Conservation (phyloP, 2,113 vertebrate species). For the Ctenomys sociabilis region DNA sequence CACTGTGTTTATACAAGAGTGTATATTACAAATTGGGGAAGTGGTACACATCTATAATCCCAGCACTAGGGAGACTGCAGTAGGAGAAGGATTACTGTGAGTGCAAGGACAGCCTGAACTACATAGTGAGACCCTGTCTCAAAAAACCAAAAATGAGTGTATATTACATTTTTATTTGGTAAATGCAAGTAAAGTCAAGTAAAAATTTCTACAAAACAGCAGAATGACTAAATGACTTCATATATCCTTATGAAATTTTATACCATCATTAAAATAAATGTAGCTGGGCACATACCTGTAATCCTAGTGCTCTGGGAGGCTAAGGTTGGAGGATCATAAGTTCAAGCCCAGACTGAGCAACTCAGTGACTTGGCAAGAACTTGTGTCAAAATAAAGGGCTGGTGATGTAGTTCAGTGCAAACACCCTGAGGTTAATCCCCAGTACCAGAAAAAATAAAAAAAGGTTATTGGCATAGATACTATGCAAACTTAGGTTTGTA, state of each 20-base stretch:
- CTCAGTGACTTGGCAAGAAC: background rate
- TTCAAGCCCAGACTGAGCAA: background rate
- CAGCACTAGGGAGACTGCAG: background rate
- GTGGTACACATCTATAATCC: background rate
- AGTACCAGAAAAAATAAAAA: background rate
- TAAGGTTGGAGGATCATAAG: background rate
- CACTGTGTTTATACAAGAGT: background rate
- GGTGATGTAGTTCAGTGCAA: background rate
- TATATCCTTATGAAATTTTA: conserved; percentile 36
- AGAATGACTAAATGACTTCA: conserved; percentile 40
- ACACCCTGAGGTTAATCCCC: background rate
- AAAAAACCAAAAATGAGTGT: background rate
- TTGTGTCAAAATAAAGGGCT: background rate
- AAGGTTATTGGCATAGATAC: background rate
- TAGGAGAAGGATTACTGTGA: background rate
- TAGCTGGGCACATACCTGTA: background rate
- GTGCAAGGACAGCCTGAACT: background rate
- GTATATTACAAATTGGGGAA: background rate
- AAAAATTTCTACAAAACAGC: background rate
- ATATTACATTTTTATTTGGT: conserved; percentile 4
- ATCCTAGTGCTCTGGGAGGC: background rate
- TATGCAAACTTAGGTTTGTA: background rate
- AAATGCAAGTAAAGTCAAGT: conserved; percentile 41
- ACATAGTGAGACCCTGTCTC: background rate
- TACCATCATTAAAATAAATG: conserved; percentile 54